A percentile compares a stretch with the other conserved stretches of the same genome.
phyloP scores from a whole-genome alignment of 2,113 vertebrate species.

The Grallaria varia region DNA sequence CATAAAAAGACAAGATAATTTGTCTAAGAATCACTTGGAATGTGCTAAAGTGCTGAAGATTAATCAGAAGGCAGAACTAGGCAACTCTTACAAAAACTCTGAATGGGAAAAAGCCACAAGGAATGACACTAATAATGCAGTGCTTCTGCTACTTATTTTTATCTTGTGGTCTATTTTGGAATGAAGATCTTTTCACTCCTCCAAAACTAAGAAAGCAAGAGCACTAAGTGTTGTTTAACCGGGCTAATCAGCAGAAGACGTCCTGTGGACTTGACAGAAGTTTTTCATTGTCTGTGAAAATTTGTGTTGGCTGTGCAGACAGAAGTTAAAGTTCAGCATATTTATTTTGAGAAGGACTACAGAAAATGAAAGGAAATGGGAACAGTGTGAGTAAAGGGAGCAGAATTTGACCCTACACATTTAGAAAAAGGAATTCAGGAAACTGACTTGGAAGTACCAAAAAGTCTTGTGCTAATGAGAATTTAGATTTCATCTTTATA shows the following conservation, averaged over 20 bases:
- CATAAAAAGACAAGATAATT: neutral
- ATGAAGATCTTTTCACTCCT: neutral
- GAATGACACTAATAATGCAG: neutral
- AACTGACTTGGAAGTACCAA: neutral
- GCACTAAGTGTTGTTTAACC: neutral
- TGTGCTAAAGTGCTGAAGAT: neutral
- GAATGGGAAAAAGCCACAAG: neutral
- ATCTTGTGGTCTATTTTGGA: neutral
- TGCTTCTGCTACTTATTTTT: neutral
- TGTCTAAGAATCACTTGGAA: neutral
- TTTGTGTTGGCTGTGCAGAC: constrained; percentile 13
- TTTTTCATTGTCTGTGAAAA: constrained; percentile 5
- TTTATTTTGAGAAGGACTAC: constrained; percentile 26
- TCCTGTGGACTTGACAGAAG: neutral
- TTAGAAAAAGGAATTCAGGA: neutral
- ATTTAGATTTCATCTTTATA: neutral
- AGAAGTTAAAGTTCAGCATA: neutral
- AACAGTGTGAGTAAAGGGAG: neutral
- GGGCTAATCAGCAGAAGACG: neutral
- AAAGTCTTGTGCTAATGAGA: neutral
- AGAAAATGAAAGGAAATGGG: constrained; percentile 29
- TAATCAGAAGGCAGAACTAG: neutral
- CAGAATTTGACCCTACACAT: neutral
- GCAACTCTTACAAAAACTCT: neutral
- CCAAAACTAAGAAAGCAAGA: neutral